Base-by-base conservation (phyloP, 2,797 vertebrate species). In the Neolamprologus multifasciatus region DNA sequence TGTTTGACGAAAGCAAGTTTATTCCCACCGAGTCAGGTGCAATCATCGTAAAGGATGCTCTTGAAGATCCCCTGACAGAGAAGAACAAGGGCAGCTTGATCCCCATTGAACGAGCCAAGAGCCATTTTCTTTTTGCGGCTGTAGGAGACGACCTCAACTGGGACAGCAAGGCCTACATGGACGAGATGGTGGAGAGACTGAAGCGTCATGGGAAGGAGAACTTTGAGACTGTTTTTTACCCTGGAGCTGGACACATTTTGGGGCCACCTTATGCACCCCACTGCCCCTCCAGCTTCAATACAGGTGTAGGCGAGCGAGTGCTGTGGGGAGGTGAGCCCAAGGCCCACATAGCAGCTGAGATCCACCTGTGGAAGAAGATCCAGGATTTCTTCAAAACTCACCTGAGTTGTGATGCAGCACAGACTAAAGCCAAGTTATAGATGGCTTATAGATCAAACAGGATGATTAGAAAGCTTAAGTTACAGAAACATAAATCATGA, bases 91-190 rank as follows among this genome's bases (percentile, higher is more conserved):
- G 55, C 11, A 88, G 86, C 79, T 71, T 97, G 29, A 91, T 98
- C 83, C 97, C 97, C 76, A 7, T 98, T 17, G 97, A 98, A 84
- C 95, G 85, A 62, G 96, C 97, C 0, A 67, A 89, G 5, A 95
- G 11, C 54, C 54, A 0, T 29, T 57, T 57, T 5, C 54, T 57
- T 14, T 57, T 57, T 57, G 54, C 4, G 8, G 54, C 23, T 55
- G 23, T 14, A 29, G 54, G 3, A 14, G 23, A 57, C 5, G 54
- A 57, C 54, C 54, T 57, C 13, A 57, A 1, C 23, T 57, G 23
- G 54, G 23, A 57, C 54, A 57, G 54, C 23, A 2, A 57, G 2
- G 54, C 23, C 23, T 57, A 57, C 54, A 57, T 57, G 54, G 54
- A 57, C 13, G 23, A 57, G 13, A 57, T 57, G 54, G 54, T 57